Percentiles rank a stretch among this genome's conserved stretches.
phyloP scores from a whole-genome alignment of 1,140 invertebrate genomes.

The Megalonaias nervosa region DNA sequence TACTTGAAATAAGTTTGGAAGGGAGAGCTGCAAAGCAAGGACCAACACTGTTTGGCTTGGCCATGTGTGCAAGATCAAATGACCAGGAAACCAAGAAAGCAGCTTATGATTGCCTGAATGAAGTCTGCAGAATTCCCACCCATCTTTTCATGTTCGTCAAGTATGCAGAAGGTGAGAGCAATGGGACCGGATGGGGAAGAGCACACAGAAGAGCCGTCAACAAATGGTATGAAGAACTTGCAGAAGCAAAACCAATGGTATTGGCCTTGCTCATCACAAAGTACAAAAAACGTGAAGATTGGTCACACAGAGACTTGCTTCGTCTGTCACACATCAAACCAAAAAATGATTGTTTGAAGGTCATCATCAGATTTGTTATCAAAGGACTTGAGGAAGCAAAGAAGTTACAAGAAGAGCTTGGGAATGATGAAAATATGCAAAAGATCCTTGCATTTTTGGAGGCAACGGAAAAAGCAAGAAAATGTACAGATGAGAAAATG shows the following conservation, averaged over 20 bases:
- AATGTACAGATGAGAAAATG: constrained; percentile 74
- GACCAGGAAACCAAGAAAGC: constrained; percentile 51
- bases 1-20: constrained; percentile 59
- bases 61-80: constrained; percentile 61
- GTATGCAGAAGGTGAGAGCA: constrained; percentile 48
- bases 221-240: constrained; percentile 75
- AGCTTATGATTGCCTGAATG: constrained; percentile 46
- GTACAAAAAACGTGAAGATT: constrained; percentile 77
- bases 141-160: constrained; percentile 69
- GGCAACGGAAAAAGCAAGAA: constrained; percentile 76
- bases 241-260: constrained; percentile 72
- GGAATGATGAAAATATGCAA: constrained; percentile 41
- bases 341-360: constrained; percentile 39
- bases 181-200: constrained; percentile 75
- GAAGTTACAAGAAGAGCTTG: constrained; percentile 24
- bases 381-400: constrained; percentile 71
- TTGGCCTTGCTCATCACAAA: constrained; percentile 78
- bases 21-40: constrained; percentile 67
- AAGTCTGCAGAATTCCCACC: constrained; percentile 70
- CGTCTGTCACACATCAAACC: constrained; percentile 77
- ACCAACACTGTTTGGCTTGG: constrained; percentile 64
- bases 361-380: constrained; percentile 49
- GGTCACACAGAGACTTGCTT: constrained; percentile 80
- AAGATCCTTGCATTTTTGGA: constrained; percentile 76
- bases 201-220: constrained; percentile 76